Evolutionary conservation across 2,888 invertebrate genomes (phyloP).

Genomic region (Drosophila algonquin): DNA sequence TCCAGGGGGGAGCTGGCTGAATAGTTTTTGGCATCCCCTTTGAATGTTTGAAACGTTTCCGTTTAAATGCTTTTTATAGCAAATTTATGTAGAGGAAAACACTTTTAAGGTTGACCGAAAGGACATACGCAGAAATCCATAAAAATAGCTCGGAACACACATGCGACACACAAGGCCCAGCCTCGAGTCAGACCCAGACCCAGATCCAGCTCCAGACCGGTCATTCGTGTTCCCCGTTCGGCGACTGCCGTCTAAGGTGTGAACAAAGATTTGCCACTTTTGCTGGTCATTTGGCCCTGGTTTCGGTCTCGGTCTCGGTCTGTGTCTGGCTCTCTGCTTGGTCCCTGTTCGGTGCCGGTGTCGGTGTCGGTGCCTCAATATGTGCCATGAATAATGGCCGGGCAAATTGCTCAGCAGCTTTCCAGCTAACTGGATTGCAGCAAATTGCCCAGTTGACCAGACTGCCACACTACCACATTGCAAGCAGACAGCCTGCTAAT

Average conservation of each 20-base stretch:
- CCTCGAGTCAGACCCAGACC: conserved; percentile 15
- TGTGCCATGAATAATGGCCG: conserved; percentile 74
- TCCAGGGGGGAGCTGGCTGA: conserved; percentile 21
- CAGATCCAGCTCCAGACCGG: conserved; percentile 2
- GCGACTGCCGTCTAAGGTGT: conserved; percentile 54
- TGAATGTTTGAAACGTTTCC: conserved; percentile 77
- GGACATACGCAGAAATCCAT: conserved; percentile 76
- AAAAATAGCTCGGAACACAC: conserved; percentile 69
- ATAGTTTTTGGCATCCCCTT: conserved; percentile 62
- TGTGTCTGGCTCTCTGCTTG: conserved; percentile 5
- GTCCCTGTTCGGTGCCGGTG: conserved; percentile 25
- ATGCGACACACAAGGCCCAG: conserved; percentile 49
- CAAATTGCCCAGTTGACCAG: conserved; percentile 38
- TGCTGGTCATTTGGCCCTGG: conserved; percentile 63
- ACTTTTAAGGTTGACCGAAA: conserved; percentile 72
- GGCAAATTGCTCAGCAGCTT: conserved; percentile 66
- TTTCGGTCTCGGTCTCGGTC: conserved; percentile 12
- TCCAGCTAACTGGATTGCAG: conserved; percentile 45
- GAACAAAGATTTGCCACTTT: conserved; percentile 80
- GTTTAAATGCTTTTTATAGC: conserved; percentile 80
- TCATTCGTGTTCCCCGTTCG: neutral
- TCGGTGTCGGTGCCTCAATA: conserved; percentile 55
- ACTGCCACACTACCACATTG: conserved; percentile 22
- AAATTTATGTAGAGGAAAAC: conserved; percentile 81
- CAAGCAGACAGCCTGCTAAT: conserved; percentile 41